Evolutionary conservation across 2,888 invertebrate genomes (phyloP), one percentile per base, ranked within the genome.

Genomic region (Andricus curvator): DNA sequence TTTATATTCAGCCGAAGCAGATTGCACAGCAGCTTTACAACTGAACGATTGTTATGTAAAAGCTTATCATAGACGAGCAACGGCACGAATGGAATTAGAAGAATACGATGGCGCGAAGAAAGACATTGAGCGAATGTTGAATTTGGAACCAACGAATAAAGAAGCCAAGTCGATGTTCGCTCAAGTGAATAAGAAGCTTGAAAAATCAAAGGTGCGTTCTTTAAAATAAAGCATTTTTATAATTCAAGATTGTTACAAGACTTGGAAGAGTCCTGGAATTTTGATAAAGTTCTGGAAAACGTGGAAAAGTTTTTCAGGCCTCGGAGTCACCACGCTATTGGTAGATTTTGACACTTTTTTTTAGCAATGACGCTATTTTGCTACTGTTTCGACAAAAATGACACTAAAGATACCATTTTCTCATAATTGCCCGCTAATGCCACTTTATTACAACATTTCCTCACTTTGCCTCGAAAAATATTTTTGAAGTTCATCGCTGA

Each of bases 41-140:
- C 93, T 98, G 9, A 97, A 98, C 91, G 94, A 95, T 0, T 94
- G 94, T 0, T 98, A 98, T 87, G 95, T 96, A 0, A 99, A 99
- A 93, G 98, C 98, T 0, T 95, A 96, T 83, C 96, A 96, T 85
- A 94, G 98, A 1, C 94, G 98, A 85, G 97, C 97, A 86, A 95
- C 95, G 81, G 97, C 96, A 0, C 94, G 97, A 81, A 95, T 96
- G 88, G 94, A 94, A 8, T 93, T 97, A 0, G 95, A 96, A 44
- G 96, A 96, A 67, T 94, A 96, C 25, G 93, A 95, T 25, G 94
- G 96, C 65, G 98, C 98, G 0, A 94, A 95, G 62, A 93, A 93
- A 48, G 98, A 98, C 92, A 94, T 97, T 82, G 93, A 93, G 51
- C 94, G 94, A 86, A 95, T 97, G 0, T 91, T 98, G 60, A 93